A percentile compares a stretch with the other conserved stretches of the same genome.
Evolutionary conservation across 2,888 invertebrate genomes (phyloP).

Genomic region (Dynastes maya): DNA sequence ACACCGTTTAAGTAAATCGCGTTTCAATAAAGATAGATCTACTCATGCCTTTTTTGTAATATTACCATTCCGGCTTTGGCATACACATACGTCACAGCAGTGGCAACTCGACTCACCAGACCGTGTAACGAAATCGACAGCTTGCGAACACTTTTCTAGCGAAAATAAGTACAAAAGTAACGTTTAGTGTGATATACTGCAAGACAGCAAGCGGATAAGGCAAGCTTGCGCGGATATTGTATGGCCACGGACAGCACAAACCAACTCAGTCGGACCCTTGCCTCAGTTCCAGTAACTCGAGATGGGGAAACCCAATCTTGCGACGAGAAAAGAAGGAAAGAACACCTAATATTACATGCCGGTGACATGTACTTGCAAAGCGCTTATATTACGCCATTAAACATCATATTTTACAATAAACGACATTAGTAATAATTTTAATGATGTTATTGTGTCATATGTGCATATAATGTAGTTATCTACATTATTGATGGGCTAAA

Average conservation of each 20-base stretch:
- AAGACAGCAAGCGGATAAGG: slow-evolving; percentile 2
- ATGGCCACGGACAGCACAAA: neutral
- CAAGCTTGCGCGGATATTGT: slow-evolving; percentile 2
- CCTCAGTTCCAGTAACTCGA: slow-evolving; percentile 25
- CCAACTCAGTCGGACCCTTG: neutral
- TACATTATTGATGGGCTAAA: too few species aligned
- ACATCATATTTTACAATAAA: too few species aligned
- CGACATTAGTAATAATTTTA: too few species aligned
- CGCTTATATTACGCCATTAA: neutral
- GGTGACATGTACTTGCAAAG: neutral
- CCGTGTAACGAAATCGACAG: slow-evolving; percentile 6
- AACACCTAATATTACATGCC: neutral
- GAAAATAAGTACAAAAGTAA: neutral
- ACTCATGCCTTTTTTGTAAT: too few species aligned
- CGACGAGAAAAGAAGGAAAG: slow-evolving; percentile 4
- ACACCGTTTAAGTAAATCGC: too few species aligned
- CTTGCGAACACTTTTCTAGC: neutral
- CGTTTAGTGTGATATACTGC: neutral
- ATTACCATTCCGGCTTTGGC: too few species aligned
- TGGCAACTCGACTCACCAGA: neutral
- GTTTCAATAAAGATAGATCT: too few species aligned
- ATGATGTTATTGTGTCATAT: too few species aligned
- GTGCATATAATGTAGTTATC: too few species aligned
- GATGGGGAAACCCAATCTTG: slow-evolving; percentile 31
- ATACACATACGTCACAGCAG: neutral